These are phyloP conservation scores for Zaprionus obscuricornis DNA, from an alignment of 2,888 invertebrate genomes.

Conservation along the genomic window DNA sequence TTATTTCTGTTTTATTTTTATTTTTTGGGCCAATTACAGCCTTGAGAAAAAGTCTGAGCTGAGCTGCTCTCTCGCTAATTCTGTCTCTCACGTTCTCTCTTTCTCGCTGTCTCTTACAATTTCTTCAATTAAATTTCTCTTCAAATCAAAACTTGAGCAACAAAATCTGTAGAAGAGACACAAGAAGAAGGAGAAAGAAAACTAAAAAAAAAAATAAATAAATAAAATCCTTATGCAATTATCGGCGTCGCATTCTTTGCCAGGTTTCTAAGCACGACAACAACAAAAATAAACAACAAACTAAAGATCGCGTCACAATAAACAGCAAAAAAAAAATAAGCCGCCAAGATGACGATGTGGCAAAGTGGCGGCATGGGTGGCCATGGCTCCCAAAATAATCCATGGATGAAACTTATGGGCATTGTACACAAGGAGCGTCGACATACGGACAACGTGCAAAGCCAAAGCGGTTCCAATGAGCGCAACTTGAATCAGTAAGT, in stretches of 20 bases:
- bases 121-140: no score
- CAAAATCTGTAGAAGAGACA: not conserved
- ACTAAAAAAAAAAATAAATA: conserved; percentile 1
- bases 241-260: conserved; percentile 13
- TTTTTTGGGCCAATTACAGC: no score
- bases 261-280: conserved; percentile 40
- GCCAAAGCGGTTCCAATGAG: conserved; percentile 86
- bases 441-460: conserved; percentile 86
- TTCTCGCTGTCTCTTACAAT: no score
- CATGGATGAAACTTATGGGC: conserved; percentile 93
- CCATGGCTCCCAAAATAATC: conserved; percentile 91
- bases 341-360: conserved; percentile 88
- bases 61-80: no score
- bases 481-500: conserved; percentile 89
- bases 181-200: not conserved
- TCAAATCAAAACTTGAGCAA: no score
- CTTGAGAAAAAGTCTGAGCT: no score
- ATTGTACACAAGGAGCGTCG: conserved; percentile 90
- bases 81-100: no score
- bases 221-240: conserved; percentile 30
- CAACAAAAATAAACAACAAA: conserved; percentile 4
- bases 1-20: no score
- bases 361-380: conserved; percentile 90
- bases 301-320: not conserved
- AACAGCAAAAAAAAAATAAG: no score